phyloP scores from a whole-genome alignment of 2,888 invertebrate genomes.

The Epistrophe eligans region DNA sequence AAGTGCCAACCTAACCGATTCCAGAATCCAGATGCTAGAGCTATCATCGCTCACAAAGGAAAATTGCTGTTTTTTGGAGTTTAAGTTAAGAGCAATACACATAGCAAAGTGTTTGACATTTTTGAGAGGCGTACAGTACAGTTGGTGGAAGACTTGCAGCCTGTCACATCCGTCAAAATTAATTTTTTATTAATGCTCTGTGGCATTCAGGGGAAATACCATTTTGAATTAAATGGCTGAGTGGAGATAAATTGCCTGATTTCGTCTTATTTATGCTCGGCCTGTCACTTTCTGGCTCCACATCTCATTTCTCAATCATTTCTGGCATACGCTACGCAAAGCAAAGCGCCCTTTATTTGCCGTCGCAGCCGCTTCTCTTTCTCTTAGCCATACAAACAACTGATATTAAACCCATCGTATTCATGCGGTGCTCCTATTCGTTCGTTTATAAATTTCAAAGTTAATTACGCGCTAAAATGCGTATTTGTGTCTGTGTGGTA shows the following conservation, averaged over 20 bases:
- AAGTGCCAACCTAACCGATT: not conserved
- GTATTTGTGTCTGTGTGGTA: conserved; percentile 53
- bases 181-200: conserved; percentile 69
- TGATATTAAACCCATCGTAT: too few species aligned
- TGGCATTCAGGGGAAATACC: conserved; percentile 69
- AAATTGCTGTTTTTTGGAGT: conserved; percentile 13
- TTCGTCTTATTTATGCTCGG: conserved; percentile 72
- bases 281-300: conserved; percentile 65
- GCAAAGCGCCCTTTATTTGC: not conserved
- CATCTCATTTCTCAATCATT: conserved; percentile 70
- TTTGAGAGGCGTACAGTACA: not conserved
- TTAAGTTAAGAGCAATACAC: not conserved
- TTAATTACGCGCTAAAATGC: conserved; percentile 71
- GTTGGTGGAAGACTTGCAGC: conserved; percentile 25
- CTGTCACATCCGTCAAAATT: conserved; percentile 73
- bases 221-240: conserved; percentile 73
- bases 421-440: conserved; percentile 57
- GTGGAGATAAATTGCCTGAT: conserved; percentile 74
- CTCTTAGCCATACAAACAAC: too few species aligned
- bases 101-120: conserved; percentile 14
- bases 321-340: not conserved
- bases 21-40: conserved; percentile 15
- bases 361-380: too few species aligned
- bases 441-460: conserved; percentile 67
- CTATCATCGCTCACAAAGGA: conserved; percentile 38